Evolutionary conservation across 1,140 invertebrate species (phyloP), one percentile per base, ranked within the genome.

Genomic region (Phymorhynchus buccinoides): DNA sequence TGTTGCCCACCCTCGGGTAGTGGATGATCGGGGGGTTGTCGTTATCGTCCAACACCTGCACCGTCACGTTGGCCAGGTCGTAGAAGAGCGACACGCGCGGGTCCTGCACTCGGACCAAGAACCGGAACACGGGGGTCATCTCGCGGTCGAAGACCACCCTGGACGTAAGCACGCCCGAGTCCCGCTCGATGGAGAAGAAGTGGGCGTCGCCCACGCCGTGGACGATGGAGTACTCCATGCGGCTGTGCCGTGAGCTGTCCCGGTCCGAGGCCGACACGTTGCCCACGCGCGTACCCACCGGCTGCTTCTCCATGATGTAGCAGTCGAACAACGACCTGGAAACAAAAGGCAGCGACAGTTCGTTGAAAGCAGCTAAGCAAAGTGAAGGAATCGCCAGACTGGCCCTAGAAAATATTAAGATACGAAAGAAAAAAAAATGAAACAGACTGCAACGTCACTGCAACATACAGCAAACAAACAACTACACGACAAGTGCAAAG

Each of bases 21-120:
- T 86, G 85, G 79, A 93, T 89, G 3, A 88, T 68, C 16, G 92
- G 92, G 14, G 83, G 81, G 84, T 93, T 91, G 86, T 93, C 92
- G 86, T 93, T 93, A 27, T 89, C 86, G 84, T 93, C 92, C n/a
- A 86, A 52, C 1, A 92, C 85, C 52, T 85, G 83, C 16, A 92
- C 87, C 0, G 86, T 91, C 14, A 92, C 92, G 81, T 87, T 89
- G 42, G 88, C 89, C 0, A 85, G 88, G 84, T 84, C 85, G 39
- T 73, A 87, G 37, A 87, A 84, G 18, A 77, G n/a, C 14, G 84
- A 56, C 6, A 83, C 77, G 30, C 73, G 83, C 7, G 86, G 84
- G 75, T 91, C 90, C 32, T 44, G 52, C 14, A 88, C 90, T 14
- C 79, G 86, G 18, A 91, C 86, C 22, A 66, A 41, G 66, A 90